phyloP scores from a whole-genome alignment of 1,140 invertebrate species.

The Proales similis region DNA sequence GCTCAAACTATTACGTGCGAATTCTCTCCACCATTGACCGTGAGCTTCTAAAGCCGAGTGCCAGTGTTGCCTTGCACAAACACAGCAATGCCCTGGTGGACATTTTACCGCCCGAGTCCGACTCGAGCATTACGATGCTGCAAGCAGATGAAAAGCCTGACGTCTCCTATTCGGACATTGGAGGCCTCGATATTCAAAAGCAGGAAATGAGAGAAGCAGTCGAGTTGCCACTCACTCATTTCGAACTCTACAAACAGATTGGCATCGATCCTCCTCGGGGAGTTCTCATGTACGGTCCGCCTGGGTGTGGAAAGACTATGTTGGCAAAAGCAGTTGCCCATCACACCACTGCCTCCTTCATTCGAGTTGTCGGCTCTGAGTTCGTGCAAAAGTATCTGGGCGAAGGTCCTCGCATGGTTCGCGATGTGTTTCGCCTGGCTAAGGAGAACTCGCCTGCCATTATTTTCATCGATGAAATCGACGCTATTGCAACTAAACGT shows the following conservation, averaged over 20 bases:
- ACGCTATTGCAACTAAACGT: constrained; percentile 94
- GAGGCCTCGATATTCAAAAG: constrained; percentile 98
- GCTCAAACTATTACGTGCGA: constrained; percentile 95
- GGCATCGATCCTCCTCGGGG: constrained; percentile 80
- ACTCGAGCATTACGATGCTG: constrained; percentile 91
- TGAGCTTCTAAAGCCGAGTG: constrained; percentile 87
- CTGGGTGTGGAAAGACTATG: constrained; percentile 93
- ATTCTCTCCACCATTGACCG: constrained; percentile 86
- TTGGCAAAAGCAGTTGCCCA: constrained; percentile 96
- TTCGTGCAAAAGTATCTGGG: constrained; percentile 99
- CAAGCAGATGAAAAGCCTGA: constrained; percentile 97
- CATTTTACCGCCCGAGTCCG: constrained; percentile 93
- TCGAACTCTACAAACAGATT: constrained; percentile 98
- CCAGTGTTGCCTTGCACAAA: constrained; percentile 91
- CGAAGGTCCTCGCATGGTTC: constrained; percentile 96
- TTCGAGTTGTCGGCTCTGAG: constrained; percentile 95
- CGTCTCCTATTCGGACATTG: constrained; percentile 92
- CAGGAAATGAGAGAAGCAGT: constrained; percentile 98
- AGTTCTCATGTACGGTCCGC: constrained; percentile 96
- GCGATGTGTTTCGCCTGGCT: constrained; percentile 94
- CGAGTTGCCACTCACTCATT: constrained; percentile 92
- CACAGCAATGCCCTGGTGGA: constrained; percentile 95
- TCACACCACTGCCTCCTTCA: constrained; percentile 89
- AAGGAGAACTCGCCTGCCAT: constrained; percentile 99
- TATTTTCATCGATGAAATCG: constrained; percentile 90